phyloP scores from a whole-genome alignment of 2,113 vertebrate genomes.

The Kobus ellipsiprymnus region DNA sequence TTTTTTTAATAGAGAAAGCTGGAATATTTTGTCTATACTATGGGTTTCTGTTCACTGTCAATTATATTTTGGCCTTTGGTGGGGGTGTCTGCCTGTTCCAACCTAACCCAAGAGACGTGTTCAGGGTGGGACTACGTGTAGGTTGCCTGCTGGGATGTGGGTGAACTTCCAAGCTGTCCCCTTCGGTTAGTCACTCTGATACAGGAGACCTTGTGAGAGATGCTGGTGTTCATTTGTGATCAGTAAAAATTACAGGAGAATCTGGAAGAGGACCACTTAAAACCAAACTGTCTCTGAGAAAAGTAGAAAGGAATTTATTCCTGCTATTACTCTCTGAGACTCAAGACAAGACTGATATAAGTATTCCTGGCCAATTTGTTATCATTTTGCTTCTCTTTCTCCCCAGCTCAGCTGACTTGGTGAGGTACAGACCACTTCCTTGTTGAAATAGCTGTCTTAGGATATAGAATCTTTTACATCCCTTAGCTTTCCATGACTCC shows the following conservation, averaged over 20 bases:
- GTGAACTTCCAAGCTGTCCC: not conserved
- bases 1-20: not conserved
- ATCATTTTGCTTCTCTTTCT: not conserved
- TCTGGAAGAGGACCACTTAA: not conserved
- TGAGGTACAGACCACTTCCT: not conserved
- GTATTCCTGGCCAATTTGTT: not conserved
- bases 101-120: not conserved
- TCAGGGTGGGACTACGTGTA: not conserved
- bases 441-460: not conserved
- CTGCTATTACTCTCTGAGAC: not conserved
- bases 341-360: not conserved
- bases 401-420: not conserved
- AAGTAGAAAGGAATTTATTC: not conserved
- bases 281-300: not conserved
- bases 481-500: not conserved
- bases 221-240: not conserved
- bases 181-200: not conserved
- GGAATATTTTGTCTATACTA: not conserved
- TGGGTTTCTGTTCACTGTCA: constrained; percentile 17
- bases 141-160: not conserved
- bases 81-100: not conserved
- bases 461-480: not conserved
- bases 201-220: not conserved
- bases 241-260: not conserved
- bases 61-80: not conserved